A percentile compares a stretch with the other conserved stretches of the same genome.
Conservation (phyloP, 2,888 invertebrate species). For the Ypsolopha sequella region DNA sequence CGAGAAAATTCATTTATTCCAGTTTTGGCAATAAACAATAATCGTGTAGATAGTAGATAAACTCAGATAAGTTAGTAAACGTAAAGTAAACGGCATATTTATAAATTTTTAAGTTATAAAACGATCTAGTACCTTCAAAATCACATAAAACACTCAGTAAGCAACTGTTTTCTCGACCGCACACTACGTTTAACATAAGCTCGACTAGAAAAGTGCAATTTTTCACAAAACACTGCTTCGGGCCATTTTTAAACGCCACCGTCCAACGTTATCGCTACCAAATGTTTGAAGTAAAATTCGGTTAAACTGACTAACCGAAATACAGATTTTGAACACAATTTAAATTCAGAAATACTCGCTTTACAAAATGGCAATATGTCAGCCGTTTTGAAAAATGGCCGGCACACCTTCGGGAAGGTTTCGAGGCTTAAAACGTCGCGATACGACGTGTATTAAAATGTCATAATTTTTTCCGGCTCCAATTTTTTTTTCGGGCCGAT, state of each 20-base stretch:
- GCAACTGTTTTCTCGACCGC: not conserved
- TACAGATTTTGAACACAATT: slow-evolving; percentile 12
- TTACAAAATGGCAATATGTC: slow-evolving; percentile 32
- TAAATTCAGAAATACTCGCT: slow-evolving; percentile 13
- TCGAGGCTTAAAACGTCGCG: not conserved
- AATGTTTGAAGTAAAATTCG: slow-evolving; percentile 25
- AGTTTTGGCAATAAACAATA: no score
- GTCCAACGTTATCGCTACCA: slow-evolving; percentile 27
- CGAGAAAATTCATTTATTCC: no score
- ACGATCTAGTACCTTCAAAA: not conserved
- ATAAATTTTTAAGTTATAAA: not conserved
- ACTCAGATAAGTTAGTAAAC: no score
- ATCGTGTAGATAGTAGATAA: no score
- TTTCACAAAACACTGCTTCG: slow-evolving; percentile 22
- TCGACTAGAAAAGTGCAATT: slow-evolving; percentile 11
- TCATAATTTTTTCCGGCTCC: not conserved
- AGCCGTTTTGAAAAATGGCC: slow-evolving; percentile 35
- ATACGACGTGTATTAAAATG: not conserved
- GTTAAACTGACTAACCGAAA: not conserved
- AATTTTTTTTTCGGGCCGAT: not conserved
- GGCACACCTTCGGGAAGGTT: slow-evolving; percentile 4
- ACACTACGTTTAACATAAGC: not conserved
- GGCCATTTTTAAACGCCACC: slow-evolving; percentile 31
- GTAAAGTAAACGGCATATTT: not conserved
- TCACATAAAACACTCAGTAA: not conserved